Percentiles rank a stretch among this genome's conserved stretches.
Conservation (phyloP, 1,140 invertebrate genomes). For the Cherax destructor region DNA sequence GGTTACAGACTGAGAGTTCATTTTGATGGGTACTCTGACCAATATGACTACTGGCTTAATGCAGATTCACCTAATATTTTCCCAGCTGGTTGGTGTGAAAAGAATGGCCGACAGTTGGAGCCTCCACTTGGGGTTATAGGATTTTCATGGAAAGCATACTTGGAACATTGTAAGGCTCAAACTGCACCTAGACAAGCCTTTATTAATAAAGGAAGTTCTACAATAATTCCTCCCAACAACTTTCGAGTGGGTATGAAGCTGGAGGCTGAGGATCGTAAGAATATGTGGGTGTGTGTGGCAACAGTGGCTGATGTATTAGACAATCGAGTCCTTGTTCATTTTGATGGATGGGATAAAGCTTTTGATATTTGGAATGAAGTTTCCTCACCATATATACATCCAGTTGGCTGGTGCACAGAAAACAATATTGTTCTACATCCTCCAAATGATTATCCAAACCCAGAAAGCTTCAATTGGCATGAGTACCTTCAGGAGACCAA, state of each 20-base stretch:
- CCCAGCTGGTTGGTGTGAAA: slow-evolving; percentile 94
- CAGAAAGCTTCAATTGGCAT: slow-evolving; percentile 86
- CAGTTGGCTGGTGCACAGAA: slow-evolving; percentile 93
- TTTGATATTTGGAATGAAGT: slow-evolving; percentile 96
- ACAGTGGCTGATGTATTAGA: slow-evolving; percentile 76
- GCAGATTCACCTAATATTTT: slow-evolving; percentile 93
- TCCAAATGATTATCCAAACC: slow-evolving; percentile 81
- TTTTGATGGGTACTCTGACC: slow-evolving; percentile 93
- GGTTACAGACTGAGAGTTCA: slow-evolving; percentile 87
- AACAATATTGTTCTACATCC: slow-evolving; percentile 87
- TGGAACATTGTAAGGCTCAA: slow-evolving; percentile 85
- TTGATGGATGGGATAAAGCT: slow-evolving; percentile 95
- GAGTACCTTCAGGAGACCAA: slow-evolving; percentile 87
- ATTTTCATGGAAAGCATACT: slow-evolving; percentile 91
- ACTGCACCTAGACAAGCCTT: slow-evolving; percentile 89
- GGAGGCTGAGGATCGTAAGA: slow-evolving; percentile 95
- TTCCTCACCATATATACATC: slow-evolving; percentile 93
- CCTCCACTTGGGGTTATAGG: slow-evolving; percentile 84
- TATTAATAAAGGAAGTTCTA: slow-evolving; percentile 77
- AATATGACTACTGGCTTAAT: slow-evolving; percentile 96
- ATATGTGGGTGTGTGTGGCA: slow-evolving; percentile 91
- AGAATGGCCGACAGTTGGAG: slow-evolving; percentile 84
- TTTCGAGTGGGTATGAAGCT: slow-evolving; percentile 94
- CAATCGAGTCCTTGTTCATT: slow-evolving; percentile 89
- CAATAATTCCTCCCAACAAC: slow-evolving; percentile 52